Percentiles rank a stretch among this genome's conserved stretches.
These are phyloP conservation scores for Trilocha varians DNA, from an alignment of 2,888 invertebrate genomes.

Conservation along the genomic window DNA sequence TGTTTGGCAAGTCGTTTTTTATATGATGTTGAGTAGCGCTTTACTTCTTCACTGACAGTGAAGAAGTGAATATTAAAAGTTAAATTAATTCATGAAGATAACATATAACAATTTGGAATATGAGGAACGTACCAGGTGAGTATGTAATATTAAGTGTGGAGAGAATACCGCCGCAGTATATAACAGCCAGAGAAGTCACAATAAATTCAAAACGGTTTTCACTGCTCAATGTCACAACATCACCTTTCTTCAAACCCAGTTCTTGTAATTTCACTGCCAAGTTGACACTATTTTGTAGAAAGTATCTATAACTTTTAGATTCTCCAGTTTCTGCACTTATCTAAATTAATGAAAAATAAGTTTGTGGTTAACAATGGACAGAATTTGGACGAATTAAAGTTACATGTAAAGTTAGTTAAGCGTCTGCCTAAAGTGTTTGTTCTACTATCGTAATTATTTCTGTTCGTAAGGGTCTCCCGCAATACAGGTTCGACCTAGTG, in stretches of 20 bases:
- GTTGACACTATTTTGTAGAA: constrained; percentile 73
- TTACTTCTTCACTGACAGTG: too few relatives aligned
- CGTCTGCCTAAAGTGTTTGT: too few relatives aligned
- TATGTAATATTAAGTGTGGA: constrained; percentile 78
- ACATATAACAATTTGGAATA: background rate
- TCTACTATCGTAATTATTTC: too few relatives aligned
- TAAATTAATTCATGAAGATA: background rate
- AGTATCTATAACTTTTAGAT: constrained; percentile 62
- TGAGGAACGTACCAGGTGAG: constrained; percentile 57
- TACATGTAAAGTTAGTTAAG: too few relatives aligned
- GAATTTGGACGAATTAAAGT: too few relatives aligned
- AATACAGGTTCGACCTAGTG: too few relatives aligned
- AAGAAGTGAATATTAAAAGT: too few relatives aligned
- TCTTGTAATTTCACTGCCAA: constrained; percentile 68
- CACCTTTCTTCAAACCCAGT: constrained; percentile 68
- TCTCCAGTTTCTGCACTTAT: constrained; percentile 74
- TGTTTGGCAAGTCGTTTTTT: too few relatives aligned
- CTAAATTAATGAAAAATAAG: too few relatives aligned
- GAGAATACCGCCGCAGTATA: constrained; percentile 73
- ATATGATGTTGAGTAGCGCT: too few relatives aligned
- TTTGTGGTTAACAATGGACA: too few relatives aligned
- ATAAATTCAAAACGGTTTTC: constrained; percentile 77
- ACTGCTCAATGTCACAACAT: constrained; percentile 74
- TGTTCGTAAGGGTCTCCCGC: too few relatives aligned
- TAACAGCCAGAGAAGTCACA: constrained; percentile 66